These are phyloP conservation scores for Chionis minor DNA, from an alignment of 2,113 vertebrate genomes.

Conservation along the genomic window DNA sequence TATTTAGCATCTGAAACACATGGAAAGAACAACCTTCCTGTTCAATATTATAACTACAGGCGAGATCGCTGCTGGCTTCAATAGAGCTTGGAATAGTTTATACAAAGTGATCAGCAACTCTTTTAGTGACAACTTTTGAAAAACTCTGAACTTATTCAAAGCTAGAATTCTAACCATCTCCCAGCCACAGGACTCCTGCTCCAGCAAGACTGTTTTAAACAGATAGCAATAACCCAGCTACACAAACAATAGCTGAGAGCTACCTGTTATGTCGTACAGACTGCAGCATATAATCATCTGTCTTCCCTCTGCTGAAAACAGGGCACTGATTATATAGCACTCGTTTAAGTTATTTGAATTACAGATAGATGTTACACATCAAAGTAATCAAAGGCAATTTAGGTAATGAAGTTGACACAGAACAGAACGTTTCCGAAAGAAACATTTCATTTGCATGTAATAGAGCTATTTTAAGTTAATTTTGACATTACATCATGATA, in stretches of 20 bases:
- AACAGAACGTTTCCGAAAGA: conserved; percentile 14
- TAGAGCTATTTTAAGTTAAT: conserved; percentile 33
- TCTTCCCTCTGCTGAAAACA: neutral
- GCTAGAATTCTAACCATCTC: neutral
- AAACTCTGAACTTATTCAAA: neutral
- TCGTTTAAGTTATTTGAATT: conserved; percentile 20
- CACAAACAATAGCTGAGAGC: neutral
- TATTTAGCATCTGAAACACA: neutral
- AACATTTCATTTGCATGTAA: conserved; percentile 25
- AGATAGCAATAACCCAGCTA: neutral
- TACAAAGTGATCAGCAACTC: neutral
- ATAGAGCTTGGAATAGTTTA: neutral
- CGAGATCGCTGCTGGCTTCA: neutral
- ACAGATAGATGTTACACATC: neutral
- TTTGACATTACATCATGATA: conserved; percentile 17
- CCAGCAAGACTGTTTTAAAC: neutral
- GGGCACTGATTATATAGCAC: neutral
- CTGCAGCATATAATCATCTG: neutral
- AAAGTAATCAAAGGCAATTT: conserved; percentile 44
- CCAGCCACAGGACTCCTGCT: neutral
- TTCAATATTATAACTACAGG: neutral
- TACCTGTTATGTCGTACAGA: neutral
- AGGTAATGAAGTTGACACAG: conserved; percentile 32
- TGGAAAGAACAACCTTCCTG: neutral
- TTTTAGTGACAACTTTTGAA: neutral